Evolutionary conservation across 1,140 invertebrate species (phyloP), one percentile per base, ranked within the genome.

Genomic region (Mylabris phalerata): DNA sequence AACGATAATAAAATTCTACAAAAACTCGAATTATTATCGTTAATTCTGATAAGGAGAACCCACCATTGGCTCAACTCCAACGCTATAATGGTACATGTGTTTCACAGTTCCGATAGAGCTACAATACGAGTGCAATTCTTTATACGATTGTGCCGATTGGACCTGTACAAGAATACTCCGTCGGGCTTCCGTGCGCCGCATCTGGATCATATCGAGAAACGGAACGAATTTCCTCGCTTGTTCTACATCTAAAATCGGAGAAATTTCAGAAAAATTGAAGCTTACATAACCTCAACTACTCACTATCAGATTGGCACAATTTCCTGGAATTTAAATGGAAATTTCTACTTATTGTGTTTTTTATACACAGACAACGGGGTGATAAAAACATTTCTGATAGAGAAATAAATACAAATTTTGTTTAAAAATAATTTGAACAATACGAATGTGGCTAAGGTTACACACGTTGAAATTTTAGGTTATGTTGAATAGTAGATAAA

Each of bases 1-100:
- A 24, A 89, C 70, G 45, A 89, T 73, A 66, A 87, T 81, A 66
- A 85, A 87, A 73, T 86, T 79, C 79, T 85, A 61, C 49, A 47
- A 39, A 38, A 27, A 55, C 59, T 48, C 55, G 2, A 52, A 47
- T 43, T 39, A 43, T 9, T 51, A 57, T 19, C 9, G 7, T 13
- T 59, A 59, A 41, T 25, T 19, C 19, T 38, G 55, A 48, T 32
- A 42, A 46, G 47, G 43, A 41, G 26, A 48, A 65, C 54, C 63
- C 72, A 78, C 77, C 60, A 75, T 61, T 40, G 74, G 66, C 50
- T 77, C 75, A 4, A 59, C 61, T 25, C 75, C 66, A 55, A 79
- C 75, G 42, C 72, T 72, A 65, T 87, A 89, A 72, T 86, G 82
- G 62, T 84, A 79, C 61, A 84, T 79, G 11, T 74, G 76, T 43